Base-by-base conservation (phyloP, 2,113 vertebrate genomes). In the Aptenodytes forsteri region DNA sequence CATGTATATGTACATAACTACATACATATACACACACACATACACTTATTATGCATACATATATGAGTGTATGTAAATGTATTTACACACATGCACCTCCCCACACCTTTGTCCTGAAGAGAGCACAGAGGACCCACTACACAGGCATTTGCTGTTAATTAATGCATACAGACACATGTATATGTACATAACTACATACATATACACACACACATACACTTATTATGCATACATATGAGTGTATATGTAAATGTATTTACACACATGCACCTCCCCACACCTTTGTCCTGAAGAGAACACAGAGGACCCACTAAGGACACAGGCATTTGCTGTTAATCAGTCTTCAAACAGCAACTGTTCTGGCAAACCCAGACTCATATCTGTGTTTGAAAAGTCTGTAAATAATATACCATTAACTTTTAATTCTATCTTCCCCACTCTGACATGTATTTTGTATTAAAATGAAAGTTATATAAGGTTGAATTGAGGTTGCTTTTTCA, bases 401-500 rank as follows among this genome's bases (percentile, higher is more conserved):
- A 97, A 92, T 87, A 95, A 95, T 11, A 84, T 36, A 47, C 73
- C 69, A 56, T 92, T 78, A 83, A 97, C 50, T 95, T 89, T 81
- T 71, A 92, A 95, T 85, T 82, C 92, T 34, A 32, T 64, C 81
- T 69, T 76, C 36, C 34, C 65, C 8, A 7, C 49, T 44, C 66
- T 54, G 75, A 61, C 75, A 56, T 8, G 76, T 44, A 88, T 90
- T 90, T 12, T n/a, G 54, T 73, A 86, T 93, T 94, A 55, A 95
- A 97, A 83, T 32, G 16, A 30, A 90, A 95, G 92, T 96, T 96
- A 95, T n/a, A 49, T 92, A 96, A 96, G 94, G 87, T 77, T 79
- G 85, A 93, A 89, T 46, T 4, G 70, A 92, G 95, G 93, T 85
- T 93, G 77, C 84, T 85, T 77, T 95, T 97, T 80, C 94, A 94